Evolutionary conservation across 2,888 invertebrate species (phyloP).

Genomic region (Dryocosmus kuriphilus): DNA sequence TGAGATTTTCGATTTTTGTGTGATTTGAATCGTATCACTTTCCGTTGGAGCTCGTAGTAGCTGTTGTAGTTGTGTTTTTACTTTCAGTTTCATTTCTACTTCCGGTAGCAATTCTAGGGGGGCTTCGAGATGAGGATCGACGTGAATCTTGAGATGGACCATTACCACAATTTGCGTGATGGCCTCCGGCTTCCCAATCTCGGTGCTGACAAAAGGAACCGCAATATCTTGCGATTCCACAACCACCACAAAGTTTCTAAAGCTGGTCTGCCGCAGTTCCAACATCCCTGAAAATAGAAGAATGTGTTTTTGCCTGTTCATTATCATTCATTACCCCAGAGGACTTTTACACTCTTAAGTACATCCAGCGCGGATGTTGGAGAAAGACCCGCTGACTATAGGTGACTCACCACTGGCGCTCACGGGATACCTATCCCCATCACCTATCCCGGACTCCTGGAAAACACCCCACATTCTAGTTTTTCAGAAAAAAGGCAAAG

Average conservation of each 20-base stretch:
- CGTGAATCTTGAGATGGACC: slow-evolving; percentile 72
- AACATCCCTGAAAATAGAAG: slow-evolving; percentile 87
- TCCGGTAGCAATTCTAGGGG: slow-evolving; percentile 60
- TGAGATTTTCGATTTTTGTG: slow-evolving; percentile 27
- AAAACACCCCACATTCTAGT: no score
- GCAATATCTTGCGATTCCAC: slow-evolving; percentile 95
- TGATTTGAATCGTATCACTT: slow-evolving; percentile 63
- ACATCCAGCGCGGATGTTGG: no score
- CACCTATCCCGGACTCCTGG: no score
- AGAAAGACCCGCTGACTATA: no score
- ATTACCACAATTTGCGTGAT: slow-evolving; percentile 73
- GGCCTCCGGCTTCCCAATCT: slow-evolving; percentile 90
- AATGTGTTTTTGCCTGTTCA: no score
- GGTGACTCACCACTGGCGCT: no score
- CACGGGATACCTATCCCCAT: no score
- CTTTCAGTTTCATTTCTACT: slow-evolving; percentile 59
- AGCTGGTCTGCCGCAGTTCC: slow-evolving; percentile 97
- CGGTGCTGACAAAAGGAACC: slow-evolving; percentile 98
- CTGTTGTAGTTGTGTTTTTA: slow-evolving; percentile 62
- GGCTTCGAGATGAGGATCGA: slow-evolving; percentile 70
- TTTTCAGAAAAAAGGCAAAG: no score
- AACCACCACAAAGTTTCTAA: slow-evolving; percentile 97
- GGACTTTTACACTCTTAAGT: no score
- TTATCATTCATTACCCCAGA: no score
- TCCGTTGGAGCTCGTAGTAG: slow-evolving; percentile 62